These are phyloP conservation scores for Pelecanus crispus DNA, from an alignment of 2,113 vertebrate species.

Conservation along the genomic window DNA sequence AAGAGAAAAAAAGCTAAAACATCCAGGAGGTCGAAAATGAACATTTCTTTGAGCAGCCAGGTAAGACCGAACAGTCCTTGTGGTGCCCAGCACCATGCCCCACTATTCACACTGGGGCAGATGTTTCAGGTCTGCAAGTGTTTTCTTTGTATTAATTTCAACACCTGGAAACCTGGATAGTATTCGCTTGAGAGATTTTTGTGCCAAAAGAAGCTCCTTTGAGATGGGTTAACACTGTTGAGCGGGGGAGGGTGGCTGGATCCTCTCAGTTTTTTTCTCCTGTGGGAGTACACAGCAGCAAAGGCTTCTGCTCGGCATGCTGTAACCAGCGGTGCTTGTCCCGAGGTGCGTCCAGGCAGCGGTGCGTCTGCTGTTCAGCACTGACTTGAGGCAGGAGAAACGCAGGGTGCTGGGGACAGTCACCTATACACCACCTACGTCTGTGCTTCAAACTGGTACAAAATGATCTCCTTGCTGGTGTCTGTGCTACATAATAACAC, in stretches of 20 bases:
- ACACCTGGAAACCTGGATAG: background rate
- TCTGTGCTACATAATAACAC: fast-evolving
- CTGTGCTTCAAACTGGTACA: background rate
- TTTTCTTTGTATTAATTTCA: background rate
- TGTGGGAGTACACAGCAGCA: background rate
- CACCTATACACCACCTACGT: background rate
- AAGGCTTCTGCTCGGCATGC: background rate
- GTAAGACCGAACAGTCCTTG: conserved; percentile 19
- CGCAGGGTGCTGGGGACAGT: background rate
- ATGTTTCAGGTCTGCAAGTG: background rate
- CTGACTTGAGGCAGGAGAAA: background rate
- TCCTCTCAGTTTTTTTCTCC: background rate
- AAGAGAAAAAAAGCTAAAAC: background rate
- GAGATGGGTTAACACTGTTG: background rate
- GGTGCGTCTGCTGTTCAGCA: background rate
- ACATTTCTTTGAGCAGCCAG: conserved; percentile 42
- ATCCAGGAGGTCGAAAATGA: background rate
- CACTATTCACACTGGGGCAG: background rate
- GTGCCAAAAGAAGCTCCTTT: background rate
- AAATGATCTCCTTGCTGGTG: background rate
- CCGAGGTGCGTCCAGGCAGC: fast-evolving
- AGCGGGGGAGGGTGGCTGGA: fast-evolving
- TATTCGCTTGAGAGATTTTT: background rate
- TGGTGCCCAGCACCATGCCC: background rate
- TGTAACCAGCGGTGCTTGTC: background rate